Conservation (phyloP, 2,113 vertebrate species). For the Leucosticte australis region DNA sequence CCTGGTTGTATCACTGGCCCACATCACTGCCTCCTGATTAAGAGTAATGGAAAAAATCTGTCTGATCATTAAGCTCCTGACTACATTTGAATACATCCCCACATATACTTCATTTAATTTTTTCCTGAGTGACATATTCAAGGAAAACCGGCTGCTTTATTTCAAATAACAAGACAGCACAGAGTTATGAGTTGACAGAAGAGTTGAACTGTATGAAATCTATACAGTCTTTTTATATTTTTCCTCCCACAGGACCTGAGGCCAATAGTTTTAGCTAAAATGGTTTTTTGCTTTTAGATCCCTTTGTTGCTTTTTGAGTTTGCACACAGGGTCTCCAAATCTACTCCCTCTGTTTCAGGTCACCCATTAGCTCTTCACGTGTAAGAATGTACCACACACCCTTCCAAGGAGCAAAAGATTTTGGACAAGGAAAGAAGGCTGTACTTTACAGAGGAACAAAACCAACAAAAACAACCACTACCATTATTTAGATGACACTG, state of each 20-base stretch:
- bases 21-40: slow-evolving; percentile 4
- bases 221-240: neutral
- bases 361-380: rapidly evolving
- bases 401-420: neutral
- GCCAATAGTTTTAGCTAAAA: neutral
- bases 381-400: neutral
- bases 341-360: neutral
- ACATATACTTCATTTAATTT: neutral
- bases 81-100: neutral
- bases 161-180: neutral
- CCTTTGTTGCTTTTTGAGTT: neutral
- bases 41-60: neutral
- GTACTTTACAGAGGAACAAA: neutral
- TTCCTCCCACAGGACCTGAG: neutral
- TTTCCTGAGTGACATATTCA: neutral
- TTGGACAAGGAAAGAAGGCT: neutral
- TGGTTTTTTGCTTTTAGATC: neutral
- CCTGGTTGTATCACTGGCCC: neutral
- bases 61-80: neutral
- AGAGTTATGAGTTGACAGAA: neutral
- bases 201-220: neutral
- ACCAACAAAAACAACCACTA: neutral
- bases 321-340: neutral
- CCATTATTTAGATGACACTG: neutral
- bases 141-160: neutral